Base-by-base conservation (phyloP, 2,797 vertebrate genomes). In the Spondyliosoma cantharus region DNA sequence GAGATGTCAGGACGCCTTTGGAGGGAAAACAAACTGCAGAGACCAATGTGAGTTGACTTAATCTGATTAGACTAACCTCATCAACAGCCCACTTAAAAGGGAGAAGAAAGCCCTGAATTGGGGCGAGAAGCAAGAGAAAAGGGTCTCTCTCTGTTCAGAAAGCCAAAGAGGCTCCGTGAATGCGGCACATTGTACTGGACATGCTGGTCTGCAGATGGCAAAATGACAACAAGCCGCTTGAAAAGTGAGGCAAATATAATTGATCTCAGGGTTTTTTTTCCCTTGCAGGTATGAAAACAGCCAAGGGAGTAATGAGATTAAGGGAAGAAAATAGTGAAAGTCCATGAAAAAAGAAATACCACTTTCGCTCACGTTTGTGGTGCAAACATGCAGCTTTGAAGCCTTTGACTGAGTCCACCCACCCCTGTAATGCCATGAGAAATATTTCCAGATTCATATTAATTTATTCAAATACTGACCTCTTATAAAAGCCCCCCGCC, bases 61-160 rank as follows among this genome's bases (percentile, higher is more conserved):
- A 97, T 97, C 97, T 96, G 96, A 97, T 97, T 97, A 97, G 95
- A 94, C 94, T 96, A 96, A 97, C 95, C 96, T 97, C 96, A 97
- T 97, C 97, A 96, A 96, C 94, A 92, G 95, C 90, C 90, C 92
- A 68, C 93, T 96, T 96, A 95, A 96, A 96, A 95, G 94, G 92
- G 89, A 91, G 94, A 96, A 96, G 95, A 96, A 95, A 96, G 93
- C 90, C 91, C 89, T 86, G 96, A 96, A 95, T 90, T 89, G 94
- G 93, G 92, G 93, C 84, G 92, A 91, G 89, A 89, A 66, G 93
- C 88, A 89, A 92, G 88, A 95, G 89, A 90, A 92, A 74, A 89
- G 92, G 92, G 91, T 90, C 90, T 88, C 93, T 95, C 94, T 88
- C 79, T 91, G 87, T 87, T 89, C 87, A 93, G 91, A 95, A 92